These are phyloP conservation scores for Cyanoderma ruficeps DNA, from an alignment of 2,113 vertebrate species.

Conservation along the genomic window DNA sequence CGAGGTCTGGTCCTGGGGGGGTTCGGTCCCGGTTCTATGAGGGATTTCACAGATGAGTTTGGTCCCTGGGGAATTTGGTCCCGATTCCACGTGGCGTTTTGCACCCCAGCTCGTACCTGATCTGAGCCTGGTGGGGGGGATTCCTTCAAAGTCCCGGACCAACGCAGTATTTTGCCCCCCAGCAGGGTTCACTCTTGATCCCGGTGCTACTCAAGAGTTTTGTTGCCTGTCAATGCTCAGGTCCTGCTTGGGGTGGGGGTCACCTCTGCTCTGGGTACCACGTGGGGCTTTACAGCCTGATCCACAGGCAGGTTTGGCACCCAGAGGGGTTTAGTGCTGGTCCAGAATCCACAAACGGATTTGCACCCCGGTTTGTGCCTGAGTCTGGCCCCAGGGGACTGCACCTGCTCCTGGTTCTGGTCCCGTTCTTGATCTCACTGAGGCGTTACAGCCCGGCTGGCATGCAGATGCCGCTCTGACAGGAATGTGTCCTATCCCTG, in stretches of 20 bases:
- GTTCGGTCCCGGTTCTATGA: neutral
- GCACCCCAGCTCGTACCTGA: neutral
- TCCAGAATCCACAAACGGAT: neutral
- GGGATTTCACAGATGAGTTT: neutral
- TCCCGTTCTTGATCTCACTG: neutral
- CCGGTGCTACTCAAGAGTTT: neutral
- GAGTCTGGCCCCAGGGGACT: too few species aligned
- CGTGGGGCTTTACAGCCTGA: neutral
- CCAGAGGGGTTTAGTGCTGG: neutral
- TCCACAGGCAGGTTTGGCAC: neutral
- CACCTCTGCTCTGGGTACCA: neutral
- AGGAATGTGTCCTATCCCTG: neutral
- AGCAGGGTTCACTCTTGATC: neutral
- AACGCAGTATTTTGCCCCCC: neutral
- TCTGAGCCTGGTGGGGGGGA: neutral
- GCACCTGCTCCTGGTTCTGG: neutral
- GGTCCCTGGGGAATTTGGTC: neutral
- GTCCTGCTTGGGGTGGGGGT: neutral
- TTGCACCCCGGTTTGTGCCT: neutral
- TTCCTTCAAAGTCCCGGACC: neutral
- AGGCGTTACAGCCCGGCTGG: accelerated
- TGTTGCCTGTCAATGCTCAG: neutral
- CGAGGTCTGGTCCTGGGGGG: neutral
- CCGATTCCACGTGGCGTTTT: neutral
- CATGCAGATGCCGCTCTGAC: accelerated